phyloP scores from a whole-genome alignment of 2,888 invertebrate genomes.

The Danaus chrysippus region DNA sequence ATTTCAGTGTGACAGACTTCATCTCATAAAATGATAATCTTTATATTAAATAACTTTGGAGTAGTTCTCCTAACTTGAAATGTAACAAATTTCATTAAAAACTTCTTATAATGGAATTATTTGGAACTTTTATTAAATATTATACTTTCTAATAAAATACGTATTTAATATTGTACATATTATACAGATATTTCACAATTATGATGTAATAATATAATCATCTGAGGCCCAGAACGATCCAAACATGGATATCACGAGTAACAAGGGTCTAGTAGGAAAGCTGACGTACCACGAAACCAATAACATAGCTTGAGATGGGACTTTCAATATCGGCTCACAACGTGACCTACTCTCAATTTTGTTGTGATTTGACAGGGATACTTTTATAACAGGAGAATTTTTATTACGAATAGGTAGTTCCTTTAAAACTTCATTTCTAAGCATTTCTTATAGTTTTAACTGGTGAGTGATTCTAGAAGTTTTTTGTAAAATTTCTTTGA shows the following conservation, averaged over 20 bases:
- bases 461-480: not conserved
- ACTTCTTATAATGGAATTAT: slow-evolving; percentile 15
- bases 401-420: not conserved
- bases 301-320: slow-evolving; percentile 23
- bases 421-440: not conserved
- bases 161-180: not conserved
- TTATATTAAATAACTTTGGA: slow-evolving; percentile 25
- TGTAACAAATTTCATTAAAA: slow-evolving; percentile 27
- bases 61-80: slow-evolving; percentile 23
- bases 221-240: slow-evolving; percentile 13
- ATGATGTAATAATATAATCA: slow-evolving; percentile 19
- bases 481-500: not conserved
- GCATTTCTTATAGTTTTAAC: not conserved
- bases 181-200: not conserved
- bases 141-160: slow-evolving; percentile 5
- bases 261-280: slow-evolving; percentile 23
- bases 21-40: slow-evolving; percentile 17
- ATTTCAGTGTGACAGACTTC: not conserved
- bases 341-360: slow-evolving; percentile 25
- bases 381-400: slow-evolving; percentile 21
- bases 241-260: slow-evolving; percentile 17
- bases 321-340: slow-evolving; percentile 28
- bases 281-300: slow-evolving; percentile 26
- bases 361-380: slow-evolving; percentile 27
- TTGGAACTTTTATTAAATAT: slow-evolving; percentile 14